Conservation (phyloP, 1,140 invertebrate species). For the Diorhabda sublineata region DNA sequence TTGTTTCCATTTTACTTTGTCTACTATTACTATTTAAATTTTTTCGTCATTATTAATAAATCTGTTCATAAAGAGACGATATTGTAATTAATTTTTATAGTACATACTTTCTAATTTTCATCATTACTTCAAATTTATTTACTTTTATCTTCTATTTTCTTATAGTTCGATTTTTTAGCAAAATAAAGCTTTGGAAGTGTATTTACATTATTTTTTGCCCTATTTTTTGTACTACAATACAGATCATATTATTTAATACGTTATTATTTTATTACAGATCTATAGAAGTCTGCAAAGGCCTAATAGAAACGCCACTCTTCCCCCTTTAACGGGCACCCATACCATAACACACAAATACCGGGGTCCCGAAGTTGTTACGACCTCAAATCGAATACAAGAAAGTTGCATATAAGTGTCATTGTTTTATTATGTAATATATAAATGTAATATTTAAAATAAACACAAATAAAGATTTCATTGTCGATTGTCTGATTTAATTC, state of each 20-base stretch:
- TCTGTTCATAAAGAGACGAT: too few species aligned
- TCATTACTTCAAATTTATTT: too few species aligned
- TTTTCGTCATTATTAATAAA: too few species aligned
- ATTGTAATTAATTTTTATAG: too few species aligned
- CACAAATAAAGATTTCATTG: slow-evolving; percentile 29
- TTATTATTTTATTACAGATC: slow-evolving; percentile 50
- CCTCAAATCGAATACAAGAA: slow-evolving; percentile 78
- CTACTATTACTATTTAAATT: too few species aligned
- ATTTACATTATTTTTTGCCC: too few species aligned
- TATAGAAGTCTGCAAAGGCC: slow-evolving; percentile 64
- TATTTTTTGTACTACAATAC: too few species aligned
- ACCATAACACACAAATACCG: slow-evolving; percentile 45
- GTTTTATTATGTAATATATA: slow-evolving; percentile 49
- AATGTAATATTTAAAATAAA: slow-evolving; percentile 44
- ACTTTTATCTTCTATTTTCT: too few species aligned
- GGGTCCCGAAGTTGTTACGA: slow-evolving; percentile 72
- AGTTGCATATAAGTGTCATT: slow-evolving; percentile 73
- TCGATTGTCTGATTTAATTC: slow-evolving; percentile 3
- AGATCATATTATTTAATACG: neutral
- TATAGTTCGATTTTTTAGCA: too few species aligned
- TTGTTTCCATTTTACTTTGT: too few species aligned
- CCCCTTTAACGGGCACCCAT: slow-evolving; percentile 49
- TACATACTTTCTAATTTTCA: too few species aligned
- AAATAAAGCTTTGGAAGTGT: too few species aligned
- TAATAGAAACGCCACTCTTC: slow-evolving; percentile 54